Evolutionary conservation across 2,797 vertebrate genomes (phyloP), one percentile per base, ranked within the genome.

Genomic region (Lacerta bilineata): DNA sequence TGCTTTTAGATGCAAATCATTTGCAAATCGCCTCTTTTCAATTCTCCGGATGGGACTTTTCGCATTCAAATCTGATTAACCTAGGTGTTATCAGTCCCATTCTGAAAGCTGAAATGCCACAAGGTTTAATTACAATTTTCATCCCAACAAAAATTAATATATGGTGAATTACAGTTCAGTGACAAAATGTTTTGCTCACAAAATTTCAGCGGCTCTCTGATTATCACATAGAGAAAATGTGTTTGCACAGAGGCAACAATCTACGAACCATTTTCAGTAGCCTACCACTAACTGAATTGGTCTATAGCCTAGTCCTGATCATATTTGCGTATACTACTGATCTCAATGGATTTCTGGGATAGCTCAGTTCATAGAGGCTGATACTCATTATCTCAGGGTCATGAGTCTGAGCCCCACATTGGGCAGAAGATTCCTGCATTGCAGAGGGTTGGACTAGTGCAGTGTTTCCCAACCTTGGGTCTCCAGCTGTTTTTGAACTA

Each of bases 1-100:
- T 75, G 46, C 64, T 85, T 85, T 85, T 74, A 80, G 59, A 85
- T 74, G 55, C 39, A 84, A 89, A 85, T 85, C 76, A 50, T 46
- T 39, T 74, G 36, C n/a, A 8, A 29, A 82, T 64, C 29, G 33
- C 46, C 7, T 33, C 55, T 39, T 72, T 84, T 64, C 83, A 64
- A 20, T 72, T 85, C 29, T 64, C 20, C 36, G 33, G 29, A 85
- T 89, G 29, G 20, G 50, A 80, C 9, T 85, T 80, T 89, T 85
- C 68, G 85, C 76, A 74, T 7, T 74, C 50, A 80, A 89, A 75
- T 80, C 77, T 74, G 50, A 74, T 85, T 88, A 85, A 80, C 55
- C 39, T 89, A 29, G 10, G 55, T 72, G 43, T 74, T 55, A 75
- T 80, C 20, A 61, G 41, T 33, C 77, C 55, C 15, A 15, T 85